Evolutionary conservation across 2,113 vertebrate genomes (phyloP).

Genomic region (Uropsilus gracilis): DNA sequence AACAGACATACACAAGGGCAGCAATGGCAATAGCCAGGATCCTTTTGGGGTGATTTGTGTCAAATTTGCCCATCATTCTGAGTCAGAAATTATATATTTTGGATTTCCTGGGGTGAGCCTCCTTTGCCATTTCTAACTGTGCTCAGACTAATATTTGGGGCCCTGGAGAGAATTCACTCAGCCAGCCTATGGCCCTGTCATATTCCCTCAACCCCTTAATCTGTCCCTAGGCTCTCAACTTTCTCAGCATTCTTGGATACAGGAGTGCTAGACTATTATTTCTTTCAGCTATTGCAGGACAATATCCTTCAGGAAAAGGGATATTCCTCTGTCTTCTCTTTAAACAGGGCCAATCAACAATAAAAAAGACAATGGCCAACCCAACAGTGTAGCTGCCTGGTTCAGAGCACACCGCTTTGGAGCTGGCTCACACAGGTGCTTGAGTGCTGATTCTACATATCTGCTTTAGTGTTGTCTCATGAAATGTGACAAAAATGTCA

Average conservation of each 20-base stretch:
- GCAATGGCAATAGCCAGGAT: neutral
- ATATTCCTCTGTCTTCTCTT: neutral
- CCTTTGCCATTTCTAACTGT: neutral
- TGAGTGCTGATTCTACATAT: neutral
- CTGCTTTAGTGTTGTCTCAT: neutral
- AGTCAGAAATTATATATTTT: constrained; percentile 3
- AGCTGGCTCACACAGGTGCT: neutral
- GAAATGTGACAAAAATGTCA: neutral
- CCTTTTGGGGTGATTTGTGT: neutral
- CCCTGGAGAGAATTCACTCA: neutral
- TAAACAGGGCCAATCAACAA: neutral
- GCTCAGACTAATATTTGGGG: neutral
- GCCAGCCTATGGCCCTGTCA: neutral
- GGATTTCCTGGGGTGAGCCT: neutral
- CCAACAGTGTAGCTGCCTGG: neutral
- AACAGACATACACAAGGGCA: neutral
- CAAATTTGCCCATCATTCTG: neutral
- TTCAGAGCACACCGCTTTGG: neutral
- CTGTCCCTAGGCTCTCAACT: no score
- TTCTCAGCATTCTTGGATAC: neutral
- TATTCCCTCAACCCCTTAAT: neutral
- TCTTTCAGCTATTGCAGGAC: neutral
- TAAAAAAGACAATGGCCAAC: neutral
- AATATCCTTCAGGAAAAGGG: neutral
- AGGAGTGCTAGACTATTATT: neutral